Percentiles rank a stretch among this genome's conserved stretches.
phyloP scores from a whole-genome alignment of 2,797 vertebrate species.

The Acrossocheilus fasciatus region DNA sequence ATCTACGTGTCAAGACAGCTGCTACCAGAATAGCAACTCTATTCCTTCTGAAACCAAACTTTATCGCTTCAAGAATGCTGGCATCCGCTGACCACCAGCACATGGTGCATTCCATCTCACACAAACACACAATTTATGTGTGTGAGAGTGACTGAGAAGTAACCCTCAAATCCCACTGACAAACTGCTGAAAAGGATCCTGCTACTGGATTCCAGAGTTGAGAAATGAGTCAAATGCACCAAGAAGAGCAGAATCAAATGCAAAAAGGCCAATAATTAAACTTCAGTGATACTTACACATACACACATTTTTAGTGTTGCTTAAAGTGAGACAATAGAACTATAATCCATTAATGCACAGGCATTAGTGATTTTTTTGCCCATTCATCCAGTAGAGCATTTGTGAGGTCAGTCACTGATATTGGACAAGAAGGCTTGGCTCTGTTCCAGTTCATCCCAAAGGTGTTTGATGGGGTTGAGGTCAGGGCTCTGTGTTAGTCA shows the following conservation, averaged over 20 bases:
- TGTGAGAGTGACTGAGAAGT: background rate
- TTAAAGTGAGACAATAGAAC: background rate
- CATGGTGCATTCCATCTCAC: constrained; percentile 25
- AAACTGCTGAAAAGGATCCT: constrained; percentile 2
- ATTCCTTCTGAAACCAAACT: constrained; percentile 15
- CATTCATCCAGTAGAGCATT: too few species aligned
- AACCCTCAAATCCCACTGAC: constrained; percentile 18
- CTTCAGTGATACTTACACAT: background rate
- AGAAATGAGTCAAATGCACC: too few species aligned
- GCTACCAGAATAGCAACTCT: constrained; percentile 2
- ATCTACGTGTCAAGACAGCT: constrained; percentile 10
- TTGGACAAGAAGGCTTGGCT: too few species aligned
- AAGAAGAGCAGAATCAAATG: background rate
- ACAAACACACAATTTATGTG: background rate
- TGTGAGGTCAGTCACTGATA: too few species aligned
- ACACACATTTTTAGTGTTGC: background rate
- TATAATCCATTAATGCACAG: background rate
- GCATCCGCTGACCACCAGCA: background rate
- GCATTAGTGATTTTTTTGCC: too few species aligned
- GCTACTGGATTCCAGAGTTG: constrained; percentile 55
- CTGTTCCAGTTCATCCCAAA: background rate
- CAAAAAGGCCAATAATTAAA: background rate
- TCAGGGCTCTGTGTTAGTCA: background rate
- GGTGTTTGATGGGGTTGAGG: background rate
- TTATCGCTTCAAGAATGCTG: constrained; percentile 2